Base-by-base conservation (phyloP, 2,888 invertebrate species). In the Rhodophaea formosa region DNA sequence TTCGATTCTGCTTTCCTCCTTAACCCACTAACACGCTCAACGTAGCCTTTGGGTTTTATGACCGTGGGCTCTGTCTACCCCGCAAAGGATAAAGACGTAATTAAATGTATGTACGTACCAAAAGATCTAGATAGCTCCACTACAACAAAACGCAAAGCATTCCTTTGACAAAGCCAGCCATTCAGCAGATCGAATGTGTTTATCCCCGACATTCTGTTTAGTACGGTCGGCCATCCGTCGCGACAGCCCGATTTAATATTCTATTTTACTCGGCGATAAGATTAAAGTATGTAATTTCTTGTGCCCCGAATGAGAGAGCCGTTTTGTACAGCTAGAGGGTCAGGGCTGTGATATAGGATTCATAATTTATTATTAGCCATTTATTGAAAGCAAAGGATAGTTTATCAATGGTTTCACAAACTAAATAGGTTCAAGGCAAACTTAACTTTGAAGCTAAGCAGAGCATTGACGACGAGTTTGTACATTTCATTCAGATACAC, bases 251-350 rank as follows among this genome's bases (percentile, higher is more conserved):
- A 87, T 90, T 90, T 87, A 87, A 90, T 89, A 90, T 91, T 90
- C 89, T 87, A 88, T 90, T 89, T 90, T 86, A 87, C 84, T 79
- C 82, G 67, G 72, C 81, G 90, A 90, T 91, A 91, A 91, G 90
- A 88, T 88, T 88, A 90, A 90, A 91, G 88, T 89, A 86, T 86
- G 90, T 91, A 91, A 90, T 90, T 91, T 90, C 90, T 90, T 90
- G 83, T 76, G 80, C 81, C 80, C 80, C 80, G 75, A 82, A 82
- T 76, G 79, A 70, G 82, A 79, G 83, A 73, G 79, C 76, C 76
- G 74, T 82, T 84, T 82, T 78, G 78, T 78, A 80, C 79, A 75
- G 75, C 73, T 77, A 82, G 76, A 75, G 74, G 61, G 67, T 43
- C 71, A 88, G 87, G 88, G 87, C 35, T 85, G 86, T 7, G 39